These are phyloP conservation scores for Drosophila glabriapex DNA, from an alignment of 2,888 invertebrate genomes.

Conservation along the genomic window DNA sequence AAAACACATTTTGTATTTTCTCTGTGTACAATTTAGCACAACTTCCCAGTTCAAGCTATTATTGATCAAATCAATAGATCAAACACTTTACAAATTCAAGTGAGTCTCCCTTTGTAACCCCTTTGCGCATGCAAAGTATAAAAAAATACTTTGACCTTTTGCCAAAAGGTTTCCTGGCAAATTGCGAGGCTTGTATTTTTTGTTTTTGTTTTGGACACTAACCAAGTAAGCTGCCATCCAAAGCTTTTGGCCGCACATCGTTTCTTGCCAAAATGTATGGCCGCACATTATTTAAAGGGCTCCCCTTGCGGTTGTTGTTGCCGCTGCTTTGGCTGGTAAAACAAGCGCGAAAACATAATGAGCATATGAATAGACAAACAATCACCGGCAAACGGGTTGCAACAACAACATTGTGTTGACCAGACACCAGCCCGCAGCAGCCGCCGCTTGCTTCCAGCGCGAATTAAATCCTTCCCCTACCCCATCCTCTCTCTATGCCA, in stretches of 20 bases:
- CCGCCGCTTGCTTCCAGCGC: slow-evolving; percentile 2
- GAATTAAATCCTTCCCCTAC: background rate
- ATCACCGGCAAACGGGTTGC: slow-evolving; percentile 51
- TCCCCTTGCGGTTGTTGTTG: slow-evolving; percentile 21
- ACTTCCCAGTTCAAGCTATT: background rate
- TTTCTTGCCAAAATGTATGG: slow-evolving; percentile 64
- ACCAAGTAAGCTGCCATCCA: slow-evolving; percentile 21
- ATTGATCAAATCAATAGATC: background rate
- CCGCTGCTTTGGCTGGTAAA: slow-evolving; percentile 58
- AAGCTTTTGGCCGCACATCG: slow-evolving; percentile 21
- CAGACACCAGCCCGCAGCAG: slow-evolving; percentile 38
- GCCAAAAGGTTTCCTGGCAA: slow-evolving; percentile 44
- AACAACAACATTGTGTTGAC: slow-evolving; percentile 18
- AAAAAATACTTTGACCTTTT: slow-evolving; percentile 24
- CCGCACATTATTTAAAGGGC: slow-evolving; percentile 73
- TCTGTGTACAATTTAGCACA: background rate
- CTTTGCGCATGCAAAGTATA: slow-evolving; percentile 3
- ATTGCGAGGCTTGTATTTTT: slow-evolving; percentile 18
- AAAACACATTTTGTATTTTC: background rate
- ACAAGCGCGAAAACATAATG: slow-evolving; percentile 80
- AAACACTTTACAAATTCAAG: background rate
- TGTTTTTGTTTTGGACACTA: slow-evolving; percentile 18
- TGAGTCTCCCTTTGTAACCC: background rate
- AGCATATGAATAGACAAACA: slow-evolving; percentile 78
- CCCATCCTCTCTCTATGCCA: background rate